These are phyloP conservation scores for Vireo griseus DNA, from an alignment of 2,797 vertebrate species.

Conservation along the genomic window DNA sequence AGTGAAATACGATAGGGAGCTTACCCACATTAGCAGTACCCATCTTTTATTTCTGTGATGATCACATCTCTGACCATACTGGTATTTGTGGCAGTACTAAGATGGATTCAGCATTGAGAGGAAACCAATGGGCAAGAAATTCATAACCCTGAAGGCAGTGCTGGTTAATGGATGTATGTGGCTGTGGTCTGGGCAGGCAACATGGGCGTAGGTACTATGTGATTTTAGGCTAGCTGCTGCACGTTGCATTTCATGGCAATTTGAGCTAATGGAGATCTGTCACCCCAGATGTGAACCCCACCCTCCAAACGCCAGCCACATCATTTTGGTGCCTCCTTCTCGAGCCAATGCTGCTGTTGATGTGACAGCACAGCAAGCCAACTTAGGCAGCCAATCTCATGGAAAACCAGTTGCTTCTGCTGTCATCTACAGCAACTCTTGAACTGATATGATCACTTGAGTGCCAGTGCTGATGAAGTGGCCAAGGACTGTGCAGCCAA, in stretches of 20 bases:
- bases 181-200: not conserved
- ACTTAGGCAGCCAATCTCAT: not conserved
- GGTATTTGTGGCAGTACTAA: not conserved
- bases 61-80: not conserved
- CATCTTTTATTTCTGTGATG: not conserved
- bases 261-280: not conserved
- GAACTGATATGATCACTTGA: not conserved
- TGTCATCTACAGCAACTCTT: not conserved
- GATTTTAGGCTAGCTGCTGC: not conserved
- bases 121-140: not conserved
- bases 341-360: not conserved
- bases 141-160: not conserved
- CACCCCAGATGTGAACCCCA: not conserved
- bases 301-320: not conserved
- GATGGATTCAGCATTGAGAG: not conserved
- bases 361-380: not conserved
- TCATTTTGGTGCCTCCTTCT: not conserved
- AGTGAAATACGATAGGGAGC: slow-evolving; percentile 3
- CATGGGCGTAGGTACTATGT: not conserved
- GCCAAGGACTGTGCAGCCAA: not conserved
- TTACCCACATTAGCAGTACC: not conserved
- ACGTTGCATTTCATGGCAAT: not conserved
- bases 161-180: not conserved
- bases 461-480: not conserved
- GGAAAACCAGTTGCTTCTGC: not conserved